These are phyloP conservation scores for Chitala chitala DNA, from an alignment of 2,113 vertebrate genomes.

Conservation along the genomic window DNA sequence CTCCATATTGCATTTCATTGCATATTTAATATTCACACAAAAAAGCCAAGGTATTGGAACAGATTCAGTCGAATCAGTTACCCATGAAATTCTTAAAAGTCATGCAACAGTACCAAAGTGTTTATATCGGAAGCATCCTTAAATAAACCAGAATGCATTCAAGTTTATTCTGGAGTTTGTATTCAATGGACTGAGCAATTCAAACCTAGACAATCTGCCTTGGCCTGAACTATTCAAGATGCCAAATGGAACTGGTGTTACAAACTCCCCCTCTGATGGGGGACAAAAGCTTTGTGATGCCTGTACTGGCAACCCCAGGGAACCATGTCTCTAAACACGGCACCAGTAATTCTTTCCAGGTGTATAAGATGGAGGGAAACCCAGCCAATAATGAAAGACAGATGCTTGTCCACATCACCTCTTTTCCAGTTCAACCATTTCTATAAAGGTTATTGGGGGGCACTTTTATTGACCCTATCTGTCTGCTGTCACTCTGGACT, in stretches of 20 bases:
- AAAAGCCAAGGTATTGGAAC: neutral
- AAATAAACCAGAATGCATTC: too few relatives aligned
- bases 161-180: too few relatives aligned
- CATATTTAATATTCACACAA: too few relatives aligned
- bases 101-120: neutral
- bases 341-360: slow-evolving; percentile 59
- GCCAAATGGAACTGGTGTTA: too few relatives aligned
- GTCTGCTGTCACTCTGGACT: slow-evolving; percentile 25
- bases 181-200: neutral
- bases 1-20: neutral
- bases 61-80: neutral
- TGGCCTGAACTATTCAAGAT: slow-evolving; percentile 52
- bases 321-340: slow-evolving; percentile 57
- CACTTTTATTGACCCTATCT: slow-evolving; percentile 43
- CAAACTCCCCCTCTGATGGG: slow-evolving; percentile 24
- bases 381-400: slow-evolving; percentile 49
- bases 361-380: slow-evolving; percentile 45
- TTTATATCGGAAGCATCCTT: too few relatives aligned
- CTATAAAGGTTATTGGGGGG: too few relatives aligned
- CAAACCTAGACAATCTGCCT: slow-evolving; percentile 30
- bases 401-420: slow-evolving; percentile 48
- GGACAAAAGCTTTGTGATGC: slow-evolving; percentile 43
- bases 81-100: neutral
- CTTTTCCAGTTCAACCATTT: too few relatives aligned
- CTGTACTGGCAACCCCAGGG: slow-evolving; percentile 44